Conservation (phyloP, 1,140 invertebrate species). For the Acromyrmex echinatior region DNA sequence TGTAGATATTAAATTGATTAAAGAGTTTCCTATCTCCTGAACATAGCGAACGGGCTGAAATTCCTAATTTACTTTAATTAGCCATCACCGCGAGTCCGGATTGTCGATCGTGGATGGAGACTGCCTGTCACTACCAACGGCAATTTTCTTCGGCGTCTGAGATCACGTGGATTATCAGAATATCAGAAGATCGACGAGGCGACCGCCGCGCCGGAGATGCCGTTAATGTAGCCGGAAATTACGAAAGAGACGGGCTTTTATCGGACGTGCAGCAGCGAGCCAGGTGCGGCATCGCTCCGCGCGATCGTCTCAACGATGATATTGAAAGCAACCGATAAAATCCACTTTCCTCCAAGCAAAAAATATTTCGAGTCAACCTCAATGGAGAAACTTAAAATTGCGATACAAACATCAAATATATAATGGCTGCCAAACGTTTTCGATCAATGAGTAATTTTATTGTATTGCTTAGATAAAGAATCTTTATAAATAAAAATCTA, state of each 20-base stretch:
- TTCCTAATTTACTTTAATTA: slow-evolving; percentile 60
- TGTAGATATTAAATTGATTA: background rate
- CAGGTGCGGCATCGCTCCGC: background rate
- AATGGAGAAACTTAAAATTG: background rate
- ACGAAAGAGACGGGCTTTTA: slow-evolving; percentile 55
- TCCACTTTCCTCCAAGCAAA: slow-evolving; percentile 4
- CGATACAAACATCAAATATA: background rate
- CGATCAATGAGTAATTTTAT: no score
- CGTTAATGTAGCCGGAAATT: slow-evolving; percentile 63
- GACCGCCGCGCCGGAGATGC: slow-evolving; percentile 38
- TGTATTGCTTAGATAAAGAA: no score
- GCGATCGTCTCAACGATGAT: slow-evolving; percentile 12
- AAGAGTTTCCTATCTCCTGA: slow-evolving; percentile 16
- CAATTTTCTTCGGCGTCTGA: slow-evolving; percentile 51
- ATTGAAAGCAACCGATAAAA: slow-evolving; percentile 47
- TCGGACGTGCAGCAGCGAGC: slow-evolving; percentile 20
- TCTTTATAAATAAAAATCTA: no score
- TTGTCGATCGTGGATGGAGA: background rate
- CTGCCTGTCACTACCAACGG: slow-evolving; percentile 41
- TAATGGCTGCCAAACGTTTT: no score
- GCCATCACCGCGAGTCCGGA: slow-evolving; percentile 39
- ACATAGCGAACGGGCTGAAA: background rate
- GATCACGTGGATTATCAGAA: slow-evolving; percentile 54
- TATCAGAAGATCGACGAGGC: slow-evolving; percentile 50
- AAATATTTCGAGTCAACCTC: background rate